phyloP scores from a whole-genome alignment of 2,113 vertebrate species.

The Chiloscyllium plagiosum region DNA sequence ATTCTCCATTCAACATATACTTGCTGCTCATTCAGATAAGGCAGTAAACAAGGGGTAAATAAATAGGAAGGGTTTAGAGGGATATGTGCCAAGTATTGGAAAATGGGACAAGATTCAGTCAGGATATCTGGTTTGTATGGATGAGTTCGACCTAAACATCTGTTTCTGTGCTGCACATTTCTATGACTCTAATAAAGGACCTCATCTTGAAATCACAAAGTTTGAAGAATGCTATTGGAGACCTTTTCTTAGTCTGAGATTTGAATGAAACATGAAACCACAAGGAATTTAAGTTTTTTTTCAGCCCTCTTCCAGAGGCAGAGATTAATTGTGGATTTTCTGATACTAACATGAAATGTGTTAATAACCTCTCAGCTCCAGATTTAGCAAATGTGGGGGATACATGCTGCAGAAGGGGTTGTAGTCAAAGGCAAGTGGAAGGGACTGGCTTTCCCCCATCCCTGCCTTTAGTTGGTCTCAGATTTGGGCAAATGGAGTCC shows the following conservation, averaged over 20 bases:
- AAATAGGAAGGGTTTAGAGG: too few species aligned
- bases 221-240: background rate
- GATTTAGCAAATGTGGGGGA: too few species aligned
- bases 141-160: too few species aligned
- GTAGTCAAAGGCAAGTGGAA: too few species aligned
- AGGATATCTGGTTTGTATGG: too few species aligned
- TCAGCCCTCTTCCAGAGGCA: background rate
- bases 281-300: background rate
- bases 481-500: too few species aligned
- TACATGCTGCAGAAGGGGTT: too few species aligned
- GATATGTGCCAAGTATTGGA: too few species aligned
- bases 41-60: background rate
- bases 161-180: too few species aligned
- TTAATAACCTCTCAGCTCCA: background rate
- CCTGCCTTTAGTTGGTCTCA: too few species aligned
- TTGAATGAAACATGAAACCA: constrained; percentile 5
- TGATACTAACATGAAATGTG: background rate
- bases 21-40: background rate
- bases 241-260: background rate
- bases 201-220: constrained; percentile 1
- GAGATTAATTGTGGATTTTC: background rate
- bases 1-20: background rate
- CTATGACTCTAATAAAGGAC: background rate
- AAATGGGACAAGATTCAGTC: too few species aligned
- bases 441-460: too few species aligned